These are phyloP conservation scores for Odontesthes bonariensis DNA, from an alignment of 2,113 vertebrate genomes.

Conservation along the genomic window DNA sequence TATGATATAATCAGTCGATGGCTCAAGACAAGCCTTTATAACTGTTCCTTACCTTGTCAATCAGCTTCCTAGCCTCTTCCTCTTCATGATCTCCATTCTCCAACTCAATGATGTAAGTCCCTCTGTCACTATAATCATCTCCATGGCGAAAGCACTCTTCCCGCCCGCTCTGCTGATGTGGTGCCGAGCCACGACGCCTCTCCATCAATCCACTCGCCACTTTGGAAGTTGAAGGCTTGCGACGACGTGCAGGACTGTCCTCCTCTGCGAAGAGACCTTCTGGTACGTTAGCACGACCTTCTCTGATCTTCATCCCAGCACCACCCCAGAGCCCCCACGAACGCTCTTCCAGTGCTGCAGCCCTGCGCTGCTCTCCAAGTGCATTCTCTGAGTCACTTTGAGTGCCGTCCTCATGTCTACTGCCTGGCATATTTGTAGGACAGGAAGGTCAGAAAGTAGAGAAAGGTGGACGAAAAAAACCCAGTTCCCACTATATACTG, in stretches of 20 bases:
- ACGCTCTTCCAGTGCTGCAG: slow-evolving; percentile 86
- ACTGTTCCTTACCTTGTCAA: slow-evolving; percentile 89
- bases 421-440: slow-evolving; percentile 78
- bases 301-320: slow-evolving; percentile 76
- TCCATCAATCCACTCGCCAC: slow-evolving; percentile 48
- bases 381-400: slow-evolving; percentile 96
- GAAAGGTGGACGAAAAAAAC: not conserved
- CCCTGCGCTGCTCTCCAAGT: slow-evolving; percentile 86
- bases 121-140: slow-evolving; percentile 94
- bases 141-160: slow-evolving; percentile 77
- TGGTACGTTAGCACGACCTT: slow-evolving; percentile 80
- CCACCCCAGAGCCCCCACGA: slow-evolving; percentile 83
- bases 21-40: not conserved
- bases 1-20: not conserved
- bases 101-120: slow-evolving; percentile 93
- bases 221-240: slow-evolving; percentile 70
- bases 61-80: slow-evolving; percentile 92
- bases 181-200: slow-evolving; percentile 46
- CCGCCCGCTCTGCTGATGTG: slow-evolving; percentile 53
- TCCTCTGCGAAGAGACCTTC: slow-evolving; percentile 82
- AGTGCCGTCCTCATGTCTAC: slow-evolving; percentile 96
- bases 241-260: slow-evolving; percentile 84
- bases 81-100: slow-evolving; percentile 92
- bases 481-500: not conserved
- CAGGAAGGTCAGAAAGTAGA: not conserved